Evolutionary conservation across 2,113 vertebrate genomes (phyloP).

Genomic region (Lipotes vexillifer): DNA sequence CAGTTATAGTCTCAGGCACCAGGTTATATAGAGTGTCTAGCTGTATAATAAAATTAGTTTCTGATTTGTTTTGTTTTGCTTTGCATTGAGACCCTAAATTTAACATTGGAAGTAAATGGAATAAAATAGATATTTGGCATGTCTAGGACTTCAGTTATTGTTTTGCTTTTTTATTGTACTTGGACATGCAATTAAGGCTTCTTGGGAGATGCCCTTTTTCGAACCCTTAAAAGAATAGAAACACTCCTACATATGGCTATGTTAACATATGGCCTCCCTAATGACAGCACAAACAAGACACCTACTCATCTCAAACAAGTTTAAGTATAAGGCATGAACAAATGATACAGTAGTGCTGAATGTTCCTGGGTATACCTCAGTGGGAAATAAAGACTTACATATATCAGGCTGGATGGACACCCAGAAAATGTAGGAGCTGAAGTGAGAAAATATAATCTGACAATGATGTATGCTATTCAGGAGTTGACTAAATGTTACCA

Average conservation of each 20-base stretch:
- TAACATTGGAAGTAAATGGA: conserved; percentile 73
- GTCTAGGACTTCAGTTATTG: conserved; percentile 70
- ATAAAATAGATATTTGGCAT: conserved; percentile 73
- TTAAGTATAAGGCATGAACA: conserved; percentile 71
- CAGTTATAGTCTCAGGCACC: conserved; percentile 25
- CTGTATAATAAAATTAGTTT: conserved; percentile 31
- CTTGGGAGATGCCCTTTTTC: conserved; percentile 74
- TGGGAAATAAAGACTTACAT: conserved; percentile 29
- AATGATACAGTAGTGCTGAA: conserved; percentile 59
- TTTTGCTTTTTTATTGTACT: conserved; percentile 75
- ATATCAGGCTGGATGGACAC: background rate
- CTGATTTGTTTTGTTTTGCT: conserved; percentile 25
- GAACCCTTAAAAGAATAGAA: conserved; percentile 79
- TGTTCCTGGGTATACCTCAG: background rate
- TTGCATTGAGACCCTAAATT: conserved; percentile 61
- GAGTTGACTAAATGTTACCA: background rate
- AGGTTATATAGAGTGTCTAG: background rate
- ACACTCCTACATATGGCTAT: conserved; percentile 71
- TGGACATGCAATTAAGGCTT: conserved; percentile 72
- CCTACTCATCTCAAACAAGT: conserved; percentile 73
- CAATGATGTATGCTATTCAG: background rate
- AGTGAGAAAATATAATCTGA: conserved; percentile 41
- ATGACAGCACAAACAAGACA: conserved; percentile 75
- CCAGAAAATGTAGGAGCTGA: background rate
- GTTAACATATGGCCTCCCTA: conserved; percentile 73